These are phyloP conservation scores for Listronotus bonariensis DNA, from an alignment of 1,140 invertebrate species.

Conservation along the genomic window DNA sequence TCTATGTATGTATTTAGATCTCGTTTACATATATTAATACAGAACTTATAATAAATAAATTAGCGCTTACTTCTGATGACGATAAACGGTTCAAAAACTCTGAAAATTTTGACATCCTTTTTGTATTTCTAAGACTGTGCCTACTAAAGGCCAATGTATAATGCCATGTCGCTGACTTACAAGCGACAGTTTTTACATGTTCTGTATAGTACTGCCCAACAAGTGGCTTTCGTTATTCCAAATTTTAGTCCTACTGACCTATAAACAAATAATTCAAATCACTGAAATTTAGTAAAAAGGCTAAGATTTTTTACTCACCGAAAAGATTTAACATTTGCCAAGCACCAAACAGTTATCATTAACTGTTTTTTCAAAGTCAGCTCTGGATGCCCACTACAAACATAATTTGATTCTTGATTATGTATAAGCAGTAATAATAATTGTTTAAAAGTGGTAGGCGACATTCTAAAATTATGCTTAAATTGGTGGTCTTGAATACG, in stretches of 20 bases:
- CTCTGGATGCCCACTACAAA: neutral
- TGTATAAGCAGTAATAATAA: neutral
- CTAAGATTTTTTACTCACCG: neutral
- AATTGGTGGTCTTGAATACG: conserved; percentile 1
- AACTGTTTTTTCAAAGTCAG: neutral
- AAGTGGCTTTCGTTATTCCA: neutral
- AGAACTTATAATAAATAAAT: too few species aligned
- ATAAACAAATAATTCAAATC: neutral
- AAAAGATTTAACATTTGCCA: neutral
- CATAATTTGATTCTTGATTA: neutral
- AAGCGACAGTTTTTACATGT: neutral
- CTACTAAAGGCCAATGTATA: too few species aligned
- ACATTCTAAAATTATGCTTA: conserved; percentile 1
- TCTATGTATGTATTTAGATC: too few species aligned
- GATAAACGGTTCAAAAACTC: too few species aligned
- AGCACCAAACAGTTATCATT: neutral
- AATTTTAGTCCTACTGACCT: neutral
- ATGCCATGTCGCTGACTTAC: too few species aligned
- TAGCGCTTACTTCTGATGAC: too few species aligned
- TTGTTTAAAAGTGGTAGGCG: neutral
- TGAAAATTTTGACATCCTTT: too few species aligned
- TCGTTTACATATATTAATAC: too few species aligned
- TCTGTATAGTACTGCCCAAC: neutral
- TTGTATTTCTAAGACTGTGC: too few species aligned
- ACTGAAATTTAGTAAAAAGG: neutral